Percentiles rank a stretch among this genome's conserved stretches.
Conservation (phyloP, 2,888 invertebrate species). For the Caenorhabditis sp. region DNA sequence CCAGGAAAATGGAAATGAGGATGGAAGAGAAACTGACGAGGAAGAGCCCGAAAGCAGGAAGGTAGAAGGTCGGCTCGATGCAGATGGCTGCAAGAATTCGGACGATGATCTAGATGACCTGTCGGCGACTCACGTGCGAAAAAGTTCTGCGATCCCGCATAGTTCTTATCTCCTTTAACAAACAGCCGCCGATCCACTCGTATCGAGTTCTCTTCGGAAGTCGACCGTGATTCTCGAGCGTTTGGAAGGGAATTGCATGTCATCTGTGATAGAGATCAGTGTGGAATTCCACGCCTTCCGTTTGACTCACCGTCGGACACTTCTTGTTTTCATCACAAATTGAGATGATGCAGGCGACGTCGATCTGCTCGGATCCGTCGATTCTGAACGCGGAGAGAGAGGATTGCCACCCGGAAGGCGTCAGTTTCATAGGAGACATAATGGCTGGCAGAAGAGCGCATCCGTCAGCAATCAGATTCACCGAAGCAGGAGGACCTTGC, state of each 20-base stretch:
- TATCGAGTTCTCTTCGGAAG: constrained; percentile 47
- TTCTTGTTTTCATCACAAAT: constrained; percentile 51
- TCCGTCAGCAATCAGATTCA: constrained; percentile 74
- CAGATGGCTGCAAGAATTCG: constrained; percentile 45
- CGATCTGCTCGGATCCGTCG: constrained; percentile 76
- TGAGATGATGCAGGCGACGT: constrained; percentile 60
- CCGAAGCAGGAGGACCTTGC: constrained; percentile 65
- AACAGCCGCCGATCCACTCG: constrained; percentile 52
- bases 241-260: constrained; percentile 17
- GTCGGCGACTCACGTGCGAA: constrained; percentile 29
- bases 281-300: neutral
- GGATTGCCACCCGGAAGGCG: constrained; percentile 70
- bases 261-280: constrained; percentile 23
- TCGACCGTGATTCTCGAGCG: constrained; percentile 22
- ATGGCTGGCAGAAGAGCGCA: constrained; percentile 77
- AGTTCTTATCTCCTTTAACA: constrained; percentile 46
- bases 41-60: constrained; percentile 36
- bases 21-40: constrained; percentile 37
- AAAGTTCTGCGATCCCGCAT: constrained; percentile 33
- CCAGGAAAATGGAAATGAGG: constrained; percentile 40
- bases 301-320: constrained; percentile 44
- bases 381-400: constrained; percentile 77
- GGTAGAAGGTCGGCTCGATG: constrained; percentile 47
- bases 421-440: constrained; percentile 72
- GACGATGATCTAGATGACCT: constrained; percentile 17